These are phyloP conservation scores for Andrena bicolor DNA, from an alignment of 2,888 invertebrate genomes.

Conservation along the genomic window DNA sequence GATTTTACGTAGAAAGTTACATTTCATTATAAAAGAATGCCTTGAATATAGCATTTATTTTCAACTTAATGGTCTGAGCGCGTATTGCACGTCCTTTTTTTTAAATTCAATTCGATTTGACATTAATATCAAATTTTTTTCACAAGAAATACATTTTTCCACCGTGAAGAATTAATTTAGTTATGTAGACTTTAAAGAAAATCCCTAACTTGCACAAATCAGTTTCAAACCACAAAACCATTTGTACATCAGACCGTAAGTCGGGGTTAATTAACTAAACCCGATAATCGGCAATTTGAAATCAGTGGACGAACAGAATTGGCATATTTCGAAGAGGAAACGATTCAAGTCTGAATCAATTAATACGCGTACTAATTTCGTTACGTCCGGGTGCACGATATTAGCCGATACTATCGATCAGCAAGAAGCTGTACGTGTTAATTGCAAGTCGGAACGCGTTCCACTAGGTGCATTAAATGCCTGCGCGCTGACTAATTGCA, in stretches of 20 bases:
- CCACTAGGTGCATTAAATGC: slow-evolving; percentile 46
- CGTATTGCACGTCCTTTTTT: too few relatives aligned
- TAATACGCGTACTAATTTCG: slow-evolving; percentile 16
- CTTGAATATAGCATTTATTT: too few relatives aligned
- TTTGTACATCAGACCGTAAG: not conserved
- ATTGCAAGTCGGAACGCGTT: slow-evolving; percentile 40
- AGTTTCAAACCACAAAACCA: not conserved
- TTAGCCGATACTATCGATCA: slow-evolving; percentile 40
- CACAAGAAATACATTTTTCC: too few relatives aligned
- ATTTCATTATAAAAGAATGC: too few relatives aligned
- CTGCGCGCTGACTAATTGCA: slow-evolving; percentile 40
- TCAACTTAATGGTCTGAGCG: too few relatives aligned
- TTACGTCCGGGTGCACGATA: slow-evolving; percentile 1
- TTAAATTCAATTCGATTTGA: too few relatives aligned
- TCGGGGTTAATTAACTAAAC: slow-evolving; percentile 6
- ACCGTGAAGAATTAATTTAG: not conserved
- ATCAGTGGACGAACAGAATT: not conserved
- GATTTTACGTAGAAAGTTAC: too few relatives aligned
- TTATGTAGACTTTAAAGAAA: not conserved
- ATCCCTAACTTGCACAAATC: not conserved
- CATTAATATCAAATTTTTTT: too few relatives aligned
- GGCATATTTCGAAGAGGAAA: not conserved
- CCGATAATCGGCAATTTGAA: not conserved
- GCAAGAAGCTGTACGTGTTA: slow-evolving; percentile 38
- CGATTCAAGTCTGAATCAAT: slow-evolving; percentile 19